Conservation (phyloP, 2,888 invertebrate species). For the Andrena marginata region DNA sequence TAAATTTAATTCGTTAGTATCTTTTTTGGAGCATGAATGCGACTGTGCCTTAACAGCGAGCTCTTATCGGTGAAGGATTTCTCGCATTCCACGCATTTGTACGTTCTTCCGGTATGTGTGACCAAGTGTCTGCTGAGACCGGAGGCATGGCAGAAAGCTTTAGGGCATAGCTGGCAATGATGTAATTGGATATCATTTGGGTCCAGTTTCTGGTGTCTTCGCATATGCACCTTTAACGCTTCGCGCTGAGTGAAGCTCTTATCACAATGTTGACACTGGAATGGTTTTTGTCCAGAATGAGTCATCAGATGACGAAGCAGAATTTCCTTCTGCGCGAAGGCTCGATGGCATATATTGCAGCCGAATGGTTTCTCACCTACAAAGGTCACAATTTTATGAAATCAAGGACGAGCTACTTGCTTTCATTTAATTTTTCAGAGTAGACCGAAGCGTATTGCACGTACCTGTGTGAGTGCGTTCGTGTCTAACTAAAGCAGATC, state of each 20-base stretch:
- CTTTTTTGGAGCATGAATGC: constrained; percentile 83
- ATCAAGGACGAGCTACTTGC: background rate
- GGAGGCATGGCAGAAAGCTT: constrained; percentile 87
- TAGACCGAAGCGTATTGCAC: background rate
- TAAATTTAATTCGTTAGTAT: constrained; percentile 58
- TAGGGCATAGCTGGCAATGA: constrained; percentile 89
- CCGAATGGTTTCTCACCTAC: constrained; percentile 84
- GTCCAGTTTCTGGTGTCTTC: constrained; percentile 87
- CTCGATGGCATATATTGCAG: constrained; percentile 86
- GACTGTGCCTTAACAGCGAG: constrained; percentile 89
- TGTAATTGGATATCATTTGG: constrained; percentile 88
- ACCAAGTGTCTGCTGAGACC: constrained; percentile 90
- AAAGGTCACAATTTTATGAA: constrained; percentile 36
- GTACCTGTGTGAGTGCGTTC: constrained; percentile 89
- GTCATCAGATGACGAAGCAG: constrained; percentile 84
- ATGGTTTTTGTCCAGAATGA: constrained; percentile 88
- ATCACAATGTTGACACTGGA: constrained; percentile 88
- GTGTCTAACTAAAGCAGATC: constrained; percentile 89
- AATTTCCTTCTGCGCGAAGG: constrained; percentile 92
- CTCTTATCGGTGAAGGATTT: constrained; percentile 91
- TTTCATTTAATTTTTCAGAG: background rate
- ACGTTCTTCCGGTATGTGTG: constrained; percentile 89
- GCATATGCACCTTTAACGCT: constrained; percentile 88
- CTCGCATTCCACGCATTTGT: constrained; percentile 88
- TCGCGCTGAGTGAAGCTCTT: constrained; percentile 91